phyloP scores from a whole-genome alignment of 2,113 vertebrate genomes.

The Dascyllus trimaculatus region DNA sequence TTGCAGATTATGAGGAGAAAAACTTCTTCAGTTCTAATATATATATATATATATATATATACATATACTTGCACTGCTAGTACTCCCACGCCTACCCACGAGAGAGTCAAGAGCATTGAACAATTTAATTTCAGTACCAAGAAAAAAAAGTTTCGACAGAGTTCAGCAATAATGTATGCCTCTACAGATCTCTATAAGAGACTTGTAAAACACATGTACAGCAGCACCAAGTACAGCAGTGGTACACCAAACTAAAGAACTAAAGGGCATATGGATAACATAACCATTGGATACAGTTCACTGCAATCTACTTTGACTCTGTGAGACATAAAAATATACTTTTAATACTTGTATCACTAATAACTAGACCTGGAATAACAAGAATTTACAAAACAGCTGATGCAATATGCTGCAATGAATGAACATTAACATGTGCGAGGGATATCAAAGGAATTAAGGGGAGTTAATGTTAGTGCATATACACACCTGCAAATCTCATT shows the following conservation, averaged over 20 bases:
- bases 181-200: constrained; percentile 32
- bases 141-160: neutral
- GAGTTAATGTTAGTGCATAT: neutral
- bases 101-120: constrained; percentile 5
- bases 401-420: neutral
- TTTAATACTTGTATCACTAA: neutral
- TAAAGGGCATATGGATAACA: constrained; percentile 33
- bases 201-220: constrained; percentile 24
- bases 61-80: neutral
- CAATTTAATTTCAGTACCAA: constrained; percentile 21
- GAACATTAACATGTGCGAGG: neutral
- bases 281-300: constrained; percentile 43
- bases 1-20: constrained; percentile 9
- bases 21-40: neutral
- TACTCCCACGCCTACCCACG: neutral
- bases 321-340: neutral
- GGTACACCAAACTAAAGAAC: constrained; percentile 10
- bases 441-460: constrained; percentile 1
- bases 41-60: neutral
- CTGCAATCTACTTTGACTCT: neutral
- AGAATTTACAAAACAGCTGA: neutral
- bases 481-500: constrained; percentile 48
- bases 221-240: neutral
- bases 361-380: too few species aligned
- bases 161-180: constrained; percentile 36